Evolutionary conservation across 2,888 invertebrate genomes (phyloP).

Genomic region (Dione juno): DNA sequence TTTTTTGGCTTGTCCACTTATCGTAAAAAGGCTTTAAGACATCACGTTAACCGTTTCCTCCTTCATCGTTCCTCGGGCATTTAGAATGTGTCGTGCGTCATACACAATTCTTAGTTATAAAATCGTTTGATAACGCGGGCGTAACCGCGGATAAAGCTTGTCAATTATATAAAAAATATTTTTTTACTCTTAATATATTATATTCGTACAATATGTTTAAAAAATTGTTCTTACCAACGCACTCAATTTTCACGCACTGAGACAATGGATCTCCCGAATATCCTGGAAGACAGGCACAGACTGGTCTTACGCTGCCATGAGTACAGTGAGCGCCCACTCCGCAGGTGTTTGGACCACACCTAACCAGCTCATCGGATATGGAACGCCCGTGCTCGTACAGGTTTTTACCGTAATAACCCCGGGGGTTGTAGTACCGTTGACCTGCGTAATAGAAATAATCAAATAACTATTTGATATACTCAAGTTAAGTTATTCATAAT

Average conservation of each 20-base stretch:
- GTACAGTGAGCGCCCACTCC: constrained; percentile 88
- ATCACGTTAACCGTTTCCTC: too few species aligned
- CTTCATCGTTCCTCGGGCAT: too few species aligned
- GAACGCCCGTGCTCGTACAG: constrained; percentile 75
- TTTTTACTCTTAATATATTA: not conserved
- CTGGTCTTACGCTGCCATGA: constrained; percentile 87
- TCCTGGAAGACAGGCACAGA: constrained; percentile 91
- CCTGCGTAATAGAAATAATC: constrained; percentile 51
- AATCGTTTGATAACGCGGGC: too few species aligned
- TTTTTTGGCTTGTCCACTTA: too few species aligned
- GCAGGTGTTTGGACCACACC: constrained; percentile 85
- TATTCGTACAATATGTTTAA: too few species aligned
- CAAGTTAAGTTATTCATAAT: not conserved
- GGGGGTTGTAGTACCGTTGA: constrained; percentile 68
- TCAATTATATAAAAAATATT: too few species aligned
- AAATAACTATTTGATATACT: not conserved
- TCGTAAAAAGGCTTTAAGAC: too few species aligned
- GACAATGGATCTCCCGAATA: constrained; percentile 91
- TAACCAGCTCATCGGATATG: constrained; percentile 74
- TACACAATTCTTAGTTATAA: too few species aligned
- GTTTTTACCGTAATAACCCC: constrained; percentile 65
- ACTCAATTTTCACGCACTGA: constrained; percentile 89
- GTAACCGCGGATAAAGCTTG: too few species aligned
- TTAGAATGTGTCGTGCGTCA: too few species aligned
- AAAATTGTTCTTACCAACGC: constrained; percentile 83